Conservation (phyloP, 2,888 invertebrate genomes). For the Acleris holmiana region DNA sequence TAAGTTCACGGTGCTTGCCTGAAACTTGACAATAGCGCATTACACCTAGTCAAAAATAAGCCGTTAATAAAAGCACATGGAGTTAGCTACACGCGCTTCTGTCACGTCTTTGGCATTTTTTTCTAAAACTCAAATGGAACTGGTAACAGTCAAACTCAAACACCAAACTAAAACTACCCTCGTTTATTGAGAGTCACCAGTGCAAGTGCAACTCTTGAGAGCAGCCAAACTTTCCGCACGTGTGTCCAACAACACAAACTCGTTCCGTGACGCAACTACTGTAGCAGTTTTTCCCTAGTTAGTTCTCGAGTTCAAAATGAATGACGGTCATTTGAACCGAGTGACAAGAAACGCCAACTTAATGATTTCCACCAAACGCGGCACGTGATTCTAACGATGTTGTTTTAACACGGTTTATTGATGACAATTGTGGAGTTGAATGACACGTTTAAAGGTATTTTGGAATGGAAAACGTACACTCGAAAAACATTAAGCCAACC, state of each 20-base stretch:
- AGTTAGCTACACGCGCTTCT: too few species aligned
- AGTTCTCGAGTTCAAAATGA: conserved; percentile 71
- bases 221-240: conserved; percentile 29
- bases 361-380: conserved; percentile 29
- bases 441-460: conserved; percentile 5
- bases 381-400: conserved; percentile 34
- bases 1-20: too few species aligned
- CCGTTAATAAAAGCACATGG: too few species aligned
- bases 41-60: too few species aligned
- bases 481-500: too few species aligned
- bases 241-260: conserved; percentile 49
- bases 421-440: conserved; percentile 15
- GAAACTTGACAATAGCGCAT: too few species aligned
- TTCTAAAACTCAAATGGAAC: too few species aligned
- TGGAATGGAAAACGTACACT: too few species aligned
- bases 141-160: background rate
- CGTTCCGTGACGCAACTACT: conserved; percentile 63
- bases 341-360: conserved; percentile 56
- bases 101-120: too few species aligned
- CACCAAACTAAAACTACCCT: background rate
- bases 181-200: conserved; percentile 2
- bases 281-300: conserved; percentile 65
- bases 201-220: conserved; percentile 17
- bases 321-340: conserved; percentile 66
- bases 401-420: conserved; percentile 23